Base-by-base conservation (phyloP, 2,113 vertebrate species). In the Crotophaga sulcirostris region DNA sequence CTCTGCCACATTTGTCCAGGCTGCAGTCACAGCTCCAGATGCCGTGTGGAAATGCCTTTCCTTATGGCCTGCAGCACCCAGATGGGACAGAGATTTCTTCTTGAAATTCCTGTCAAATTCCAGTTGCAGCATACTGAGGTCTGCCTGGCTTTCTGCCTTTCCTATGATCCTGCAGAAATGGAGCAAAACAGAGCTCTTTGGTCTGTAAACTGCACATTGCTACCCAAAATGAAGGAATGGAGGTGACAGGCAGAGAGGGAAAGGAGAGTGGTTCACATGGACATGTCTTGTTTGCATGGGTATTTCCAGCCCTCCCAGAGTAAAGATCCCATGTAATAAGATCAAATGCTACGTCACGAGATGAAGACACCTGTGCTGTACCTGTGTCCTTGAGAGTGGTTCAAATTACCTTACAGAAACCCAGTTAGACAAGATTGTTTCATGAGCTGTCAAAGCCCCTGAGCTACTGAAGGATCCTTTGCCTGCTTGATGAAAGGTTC, bases 181-280 rank as follows among this genome's bases (percentile, higher is more conserved):
- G 21, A 83, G 36, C 36, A n/a, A 44, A 73, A 67, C 14, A 44
- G 24, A 93, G 15, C 12, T 74, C 13, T 51, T 79, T 16, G 4
- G 15, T 17, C 29, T 70, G 5, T 42, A 34, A 54, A 51, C 16
- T 2, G 3, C 40, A 54, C 25, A 8, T 4, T 33, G n/a, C 16
- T 52, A 28, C 9, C 19, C 40, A 52, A 49, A 89, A 59, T 33
- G 60, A 89, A 90, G 47, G 40, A 42, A 68, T 7, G 10, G 64
- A 70, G 13, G 25, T 38, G 21, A 29, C 9, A 3, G 40, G 29
- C 56, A 45, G 2, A 9, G 51, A 36, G 18, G 8, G 14, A 23
- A 40, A 91, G 31, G 9, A 47, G 2, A 1, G 0, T 25, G 29
- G 9, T n/a, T 54, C 59, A 2, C 40, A 18, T 10, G 6, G 20